Evolutionary conservation across 2,888 invertebrate species (phyloP), one percentile per base, ranked within the genome.

Genomic region (Caenorhabditis drosophilae): DNA sequence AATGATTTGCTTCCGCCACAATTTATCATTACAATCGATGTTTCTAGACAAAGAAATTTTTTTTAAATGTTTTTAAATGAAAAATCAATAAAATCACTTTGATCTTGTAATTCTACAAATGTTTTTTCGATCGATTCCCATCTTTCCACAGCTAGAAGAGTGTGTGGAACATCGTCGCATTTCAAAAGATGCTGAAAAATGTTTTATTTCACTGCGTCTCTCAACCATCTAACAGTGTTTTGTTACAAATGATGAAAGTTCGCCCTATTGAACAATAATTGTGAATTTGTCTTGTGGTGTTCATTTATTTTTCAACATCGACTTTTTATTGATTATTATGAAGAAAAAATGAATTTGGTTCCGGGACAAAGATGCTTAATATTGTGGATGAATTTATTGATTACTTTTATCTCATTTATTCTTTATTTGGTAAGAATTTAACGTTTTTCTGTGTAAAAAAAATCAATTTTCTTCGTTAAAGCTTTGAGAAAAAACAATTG

Each of bases 101-200:
- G 68, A 11, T 74, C 71, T 22, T 56, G 49, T 18, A 72, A 56
- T 7, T 67, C 70, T 3, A 49, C 49, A 9, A 81, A 54, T 18
- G 67, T 58, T 25, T 55, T 59, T n/a, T 78, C 69, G 35, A 81
- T 27, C 3, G 61, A 58, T 16, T 57, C 57, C 72, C 73, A 76
- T 11, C 66, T 57, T 34, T 69, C 67, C 6, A 81, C 75, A 3
- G 74, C 51, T 3, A 67, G 48, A 12, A 81, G 50, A 2, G 81
- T 68, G 57, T 56, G 78, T 0, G 76, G 56, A 38, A 75, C 67
- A 42, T 81, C 78, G 58, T 81, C 81, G 49, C 77, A 75, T 31
- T 57, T 52, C 34, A 81, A 57, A 12, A 77, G 60, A 42, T 77
- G 67, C 81, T 81, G 49, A 66, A 81, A 67, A 34, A 18, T 40